Evolutionary conservation across 37 sponge, comb jelly and placozoan species (phyloP), one percentile per base, ranked within the genome.

Genomic region (Axinella damicornis): DNA sequence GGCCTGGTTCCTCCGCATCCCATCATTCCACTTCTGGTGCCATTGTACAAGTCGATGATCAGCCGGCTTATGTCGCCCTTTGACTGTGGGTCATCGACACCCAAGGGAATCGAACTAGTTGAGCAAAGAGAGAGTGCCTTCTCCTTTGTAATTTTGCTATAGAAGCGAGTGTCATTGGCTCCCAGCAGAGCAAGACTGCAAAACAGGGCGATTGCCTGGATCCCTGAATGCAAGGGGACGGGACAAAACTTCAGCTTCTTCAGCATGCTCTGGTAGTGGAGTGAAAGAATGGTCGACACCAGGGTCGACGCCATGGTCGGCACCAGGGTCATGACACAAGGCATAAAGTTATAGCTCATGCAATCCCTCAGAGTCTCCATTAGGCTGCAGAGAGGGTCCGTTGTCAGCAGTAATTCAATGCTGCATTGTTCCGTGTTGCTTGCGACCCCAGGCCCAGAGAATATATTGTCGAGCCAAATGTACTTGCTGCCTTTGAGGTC

Each of bases 81-180:
- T 39, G 83, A 82, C 2, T 66, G 68, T 6, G 83, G 83, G 28
- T 82, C 73, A 27, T 82, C 83, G 16, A 71, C 12, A n/a, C 83
- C 83, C 19, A 82, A 5, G 2, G 83, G 83, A 4, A 71, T 22
- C 25, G 73, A 28, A 24, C 60, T 57, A 16, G 19, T 20, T 31
- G 73, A 57, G 15, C 36, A 54, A 33, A 52, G 11, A 22, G 59
- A 11, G 2, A 67, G 61, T 9, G 58, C 67, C 15, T 67, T 64
- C 21, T 67, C 83, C 27, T 31, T 58, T 71, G 83, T 72, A 46
- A 82, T 73, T 32, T 82, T 82, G 40, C 83, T 82, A 46, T 46
- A 46, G 12, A 82, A 64, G 60, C 35, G 35, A 2, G 20, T 62
- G 9, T 82, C 41, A 34, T 67, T 63, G 20, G 61, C 59, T 24